Evolutionary conservation across 1,140 invertebrate genomes (phyloP).

Genomic region (Achatina immaculata): DNA sequence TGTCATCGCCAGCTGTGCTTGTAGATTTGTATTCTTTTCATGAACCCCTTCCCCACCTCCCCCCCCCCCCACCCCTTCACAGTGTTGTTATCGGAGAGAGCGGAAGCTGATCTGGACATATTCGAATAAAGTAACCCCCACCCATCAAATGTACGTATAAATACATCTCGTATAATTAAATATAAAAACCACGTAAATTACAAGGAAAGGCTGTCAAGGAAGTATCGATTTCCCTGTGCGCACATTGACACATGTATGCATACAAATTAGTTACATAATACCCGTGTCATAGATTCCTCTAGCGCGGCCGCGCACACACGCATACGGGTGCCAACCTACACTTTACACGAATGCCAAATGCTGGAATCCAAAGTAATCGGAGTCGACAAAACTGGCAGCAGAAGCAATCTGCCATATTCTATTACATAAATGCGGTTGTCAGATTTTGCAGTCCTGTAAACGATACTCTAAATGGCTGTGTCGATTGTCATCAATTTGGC

Average conservation of each 20-base stretch:
- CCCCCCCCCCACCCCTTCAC: no score
- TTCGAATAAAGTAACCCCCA: no score
- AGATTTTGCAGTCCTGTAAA: not conserved
- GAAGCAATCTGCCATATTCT: slow-evolving; percentile 18
- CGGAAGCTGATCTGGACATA: no score
- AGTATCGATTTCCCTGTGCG: not conserved
- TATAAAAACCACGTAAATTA: no score
- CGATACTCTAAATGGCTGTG: not conserved
- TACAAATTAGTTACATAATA: not conserved
- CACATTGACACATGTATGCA: not conserved
- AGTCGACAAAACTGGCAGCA: slow-evolving; percentile 22
- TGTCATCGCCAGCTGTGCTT: no score
- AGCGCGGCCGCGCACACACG: not conserved
- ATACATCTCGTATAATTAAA: no score
- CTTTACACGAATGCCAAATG: slow-evolving; percentile 24
- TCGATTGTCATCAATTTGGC: slow-evolving; percentile 19
- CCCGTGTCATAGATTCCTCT: not conserved
- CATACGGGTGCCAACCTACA: not conserved
- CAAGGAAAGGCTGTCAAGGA: not conserved
- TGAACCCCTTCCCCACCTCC: no score
- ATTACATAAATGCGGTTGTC: slow-evolving; percentile 25
- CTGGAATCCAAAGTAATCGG: not conserved
- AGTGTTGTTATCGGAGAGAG: no score
- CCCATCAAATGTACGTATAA: no score
- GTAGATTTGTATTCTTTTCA: no score